These are phyloP conservation scores for Rhinella marina DNA, from an alignment of 2,797 vertebrate genomes.

Conservation along the genomic window DNA sequence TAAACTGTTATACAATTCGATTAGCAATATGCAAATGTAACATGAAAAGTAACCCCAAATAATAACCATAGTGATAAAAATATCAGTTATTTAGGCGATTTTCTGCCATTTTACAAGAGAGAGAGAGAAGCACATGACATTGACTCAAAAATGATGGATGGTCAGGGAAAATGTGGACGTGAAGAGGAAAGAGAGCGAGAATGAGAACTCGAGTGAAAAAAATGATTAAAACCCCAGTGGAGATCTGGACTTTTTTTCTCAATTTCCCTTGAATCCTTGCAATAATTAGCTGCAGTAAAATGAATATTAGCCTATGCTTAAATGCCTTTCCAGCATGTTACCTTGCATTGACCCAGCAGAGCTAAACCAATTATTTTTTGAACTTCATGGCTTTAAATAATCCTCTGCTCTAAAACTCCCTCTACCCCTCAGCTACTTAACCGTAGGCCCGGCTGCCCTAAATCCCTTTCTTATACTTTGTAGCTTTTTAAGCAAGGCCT, in stretches of 20 bases:
- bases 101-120: neutral
- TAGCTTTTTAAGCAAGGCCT: constrained; percentile 84
- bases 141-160: constrained; percentile 57
- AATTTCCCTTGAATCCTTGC: constrained; percentile 70
- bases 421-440: constrained; percentile 84
- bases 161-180: constrained; percentile 28
- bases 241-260: constrained; percentile 64
- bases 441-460: constrained; percentile 80
- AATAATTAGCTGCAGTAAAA: constrained; percentile 82
- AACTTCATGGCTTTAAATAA: constrained; percentile 87
- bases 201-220: neutral
- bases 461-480: constrained; percentile 87
- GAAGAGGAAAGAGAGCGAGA: neutral
- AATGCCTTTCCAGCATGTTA: constrained; percentile 77
- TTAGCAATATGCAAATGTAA: neutral
- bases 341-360: constrained; percentile 79
- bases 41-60: neutral
- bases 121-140: constrained; percentile 34
- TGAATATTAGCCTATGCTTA: constrained; percentile 83
- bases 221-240: constrained; percentile 62
- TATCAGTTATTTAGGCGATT: neutral
- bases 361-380: constrained; percentile 86
- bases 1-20: neutral
- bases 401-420: constrained; percentile 83
- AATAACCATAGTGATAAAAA: neutral